Evolutionary conservation across 2,113 vertebrate species (phyloP).

Genomic region (Tor tambroides): DNA sequence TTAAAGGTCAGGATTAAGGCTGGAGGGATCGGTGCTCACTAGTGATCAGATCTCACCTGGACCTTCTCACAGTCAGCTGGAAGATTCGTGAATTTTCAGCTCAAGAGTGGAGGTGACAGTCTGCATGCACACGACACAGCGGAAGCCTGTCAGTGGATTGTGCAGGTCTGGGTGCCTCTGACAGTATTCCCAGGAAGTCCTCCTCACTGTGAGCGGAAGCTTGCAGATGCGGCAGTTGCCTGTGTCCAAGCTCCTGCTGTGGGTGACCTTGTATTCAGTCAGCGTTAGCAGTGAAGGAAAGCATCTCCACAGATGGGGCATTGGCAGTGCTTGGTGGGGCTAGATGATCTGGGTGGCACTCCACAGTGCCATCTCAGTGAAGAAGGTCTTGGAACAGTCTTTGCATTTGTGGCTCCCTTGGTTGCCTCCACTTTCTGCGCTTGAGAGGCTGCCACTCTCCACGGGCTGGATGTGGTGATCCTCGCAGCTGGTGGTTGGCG

Average conservation of each 20-base stretch:
- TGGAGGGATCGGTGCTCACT: neutral
- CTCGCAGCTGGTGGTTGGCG: slow-evolving; percentile 95
- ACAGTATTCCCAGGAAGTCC: slow-evolving; percentile 98
- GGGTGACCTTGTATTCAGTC: slow-evolving; percentile 98
- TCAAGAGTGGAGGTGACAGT: slow-evolving; percentile 97
- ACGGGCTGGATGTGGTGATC: slow-evolving; percentile 98
- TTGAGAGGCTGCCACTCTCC: slow-evolving; percentile 92
- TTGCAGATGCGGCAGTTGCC: slow-evolving; percentile 98
- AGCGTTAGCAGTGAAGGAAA: slow-evolving; percentile 97
- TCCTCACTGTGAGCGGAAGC: slow-evolving; percentile 95
- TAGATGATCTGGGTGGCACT: slow-evolving; percentile 97
- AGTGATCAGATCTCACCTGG: neutral
- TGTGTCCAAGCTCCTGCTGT: slow-evolving; percentile 98
- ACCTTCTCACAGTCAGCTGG: slow-evolving; percentile 96
- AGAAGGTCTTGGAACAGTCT: slow-evolving; percentile 97
- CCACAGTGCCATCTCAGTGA: slow-evolving; percentile 96
- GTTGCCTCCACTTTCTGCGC: slow-evolving; percentile 95
- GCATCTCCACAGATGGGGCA: slow-evolving; percentile 98
- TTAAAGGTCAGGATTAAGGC: neutral
- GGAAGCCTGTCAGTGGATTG: slow-evolving; percentile 97
- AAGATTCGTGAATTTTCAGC: slow-evolving; percentile 98
- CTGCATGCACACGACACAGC: slow-evolving; percentile 75
- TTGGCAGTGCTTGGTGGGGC: slow-evolving; percentile 99
- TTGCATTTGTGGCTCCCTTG: slow-evolving; percentile 99
- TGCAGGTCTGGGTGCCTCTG: slow-evolving; percentile 98